These are phyloP conservation scores for Morelia viridis DNA, from an alignment of 2,797 vertebrate genomes.

Conservation along the genomic window DNA sequence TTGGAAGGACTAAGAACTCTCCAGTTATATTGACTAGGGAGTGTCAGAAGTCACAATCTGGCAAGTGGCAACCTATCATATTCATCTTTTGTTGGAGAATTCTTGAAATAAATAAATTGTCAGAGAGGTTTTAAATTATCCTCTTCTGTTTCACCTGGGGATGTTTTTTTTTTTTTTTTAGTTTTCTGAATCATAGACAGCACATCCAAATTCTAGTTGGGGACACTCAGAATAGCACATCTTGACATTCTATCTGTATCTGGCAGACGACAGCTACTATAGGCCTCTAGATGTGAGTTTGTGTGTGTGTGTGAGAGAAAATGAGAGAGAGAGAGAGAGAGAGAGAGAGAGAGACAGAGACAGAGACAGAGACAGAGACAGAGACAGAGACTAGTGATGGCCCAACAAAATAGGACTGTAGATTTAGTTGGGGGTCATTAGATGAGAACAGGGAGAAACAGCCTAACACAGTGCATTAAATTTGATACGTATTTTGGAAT, in stretches of 20 bases:
- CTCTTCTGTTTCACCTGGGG: background rate
- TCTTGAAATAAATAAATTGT: background rate
- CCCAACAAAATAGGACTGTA: background rate
- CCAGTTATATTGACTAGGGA: background rate
- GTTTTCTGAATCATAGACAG: background rate
- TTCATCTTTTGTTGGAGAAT: background rate
- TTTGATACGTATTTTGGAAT: background rate
- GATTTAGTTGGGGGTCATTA: background rate
- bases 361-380: background rate
- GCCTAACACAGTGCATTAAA: background rate
- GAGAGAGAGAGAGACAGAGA: background rate
- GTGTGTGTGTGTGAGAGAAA: background rate
- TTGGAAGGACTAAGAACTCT: background rate
- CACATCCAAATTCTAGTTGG: background rate
- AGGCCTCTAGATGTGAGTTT: background rate
- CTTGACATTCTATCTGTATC: background rate
- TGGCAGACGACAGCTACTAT: background rate
- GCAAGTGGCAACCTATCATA: background rate
- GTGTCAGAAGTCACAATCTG: background rate
- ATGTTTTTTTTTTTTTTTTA: too few species aligned
- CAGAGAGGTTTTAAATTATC: background rate
- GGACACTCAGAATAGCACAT: background rate
- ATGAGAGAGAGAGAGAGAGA: background rate
- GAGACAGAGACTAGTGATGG: background rate
- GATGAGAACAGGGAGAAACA: background rate